Evolutionary conservation across 2,888 invertebrate genomes (phyloP).

Genomic region (Adelphocoris suturalis): DNA sequence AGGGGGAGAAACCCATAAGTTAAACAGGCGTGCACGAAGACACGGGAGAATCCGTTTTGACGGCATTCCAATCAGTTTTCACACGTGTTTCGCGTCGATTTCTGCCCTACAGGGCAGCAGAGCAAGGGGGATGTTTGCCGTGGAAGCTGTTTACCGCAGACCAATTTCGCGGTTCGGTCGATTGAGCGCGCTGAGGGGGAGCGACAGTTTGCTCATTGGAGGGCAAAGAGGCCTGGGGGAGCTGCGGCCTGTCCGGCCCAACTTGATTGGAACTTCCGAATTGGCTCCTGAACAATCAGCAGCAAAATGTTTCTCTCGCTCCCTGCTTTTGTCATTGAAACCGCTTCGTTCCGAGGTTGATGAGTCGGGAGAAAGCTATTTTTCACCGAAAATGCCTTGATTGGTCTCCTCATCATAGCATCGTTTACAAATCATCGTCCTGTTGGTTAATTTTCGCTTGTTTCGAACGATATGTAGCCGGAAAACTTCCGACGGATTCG

Average conservation of each 20-base stretch:
- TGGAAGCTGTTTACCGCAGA: slow-evolving; percentile 19
- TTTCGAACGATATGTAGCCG: neutral
- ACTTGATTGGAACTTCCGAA: slow-evolving; percentile 34
- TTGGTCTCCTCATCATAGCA: neutral
- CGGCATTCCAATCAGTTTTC: slow-evolving; percentile 38
- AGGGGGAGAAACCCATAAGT: neutral
- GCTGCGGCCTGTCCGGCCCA: neutral
- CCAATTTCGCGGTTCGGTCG: slow-evolving; percentile 31
- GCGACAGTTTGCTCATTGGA: slow-evolving; percentile 21
- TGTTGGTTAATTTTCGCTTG: neutral
- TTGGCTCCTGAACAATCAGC: slow-evolving; percentile 35
- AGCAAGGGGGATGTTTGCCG: neutral
- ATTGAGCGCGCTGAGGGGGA: neutral
- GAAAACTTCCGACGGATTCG: neutral
- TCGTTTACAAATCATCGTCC: neutral
- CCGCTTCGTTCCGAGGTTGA: neutral
- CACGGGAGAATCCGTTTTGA: neutral
- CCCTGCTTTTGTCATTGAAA: neutral
- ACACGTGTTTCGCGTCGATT: neutral
- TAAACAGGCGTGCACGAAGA: neutral
- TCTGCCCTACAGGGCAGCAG: neutral
- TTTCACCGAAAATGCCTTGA: neutral
- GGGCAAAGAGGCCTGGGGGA: neutral
- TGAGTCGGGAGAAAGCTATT: neutral
- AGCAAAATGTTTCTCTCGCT: slow-evolving; percentile 33